phyloP scores from a whole-genome alignment of 2,113 vertebrate species.

The Coptodon rendalli region DNA sequence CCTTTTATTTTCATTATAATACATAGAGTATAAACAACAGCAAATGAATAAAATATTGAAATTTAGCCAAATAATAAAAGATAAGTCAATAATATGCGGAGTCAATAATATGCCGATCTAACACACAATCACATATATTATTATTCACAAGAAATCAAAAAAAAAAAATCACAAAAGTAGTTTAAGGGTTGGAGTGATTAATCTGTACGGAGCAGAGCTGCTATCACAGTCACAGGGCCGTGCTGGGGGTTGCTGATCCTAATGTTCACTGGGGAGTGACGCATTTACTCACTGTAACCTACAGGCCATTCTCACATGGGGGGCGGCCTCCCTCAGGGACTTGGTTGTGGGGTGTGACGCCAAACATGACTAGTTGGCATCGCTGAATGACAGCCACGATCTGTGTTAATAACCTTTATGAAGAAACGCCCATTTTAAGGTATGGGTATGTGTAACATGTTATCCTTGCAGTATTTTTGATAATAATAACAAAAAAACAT shows the following conservation, averaged over 20 bases:
- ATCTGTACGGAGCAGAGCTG: not conserved
- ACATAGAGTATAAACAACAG: constrained; percentile 25
- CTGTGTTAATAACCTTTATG: constrained; percentile 16
- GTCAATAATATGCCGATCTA: not conserved
- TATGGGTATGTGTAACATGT: not conserved
- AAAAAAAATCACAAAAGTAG: not conserved
- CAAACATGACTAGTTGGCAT: constrained; percentile 26
- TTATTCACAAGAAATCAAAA: not conserved
- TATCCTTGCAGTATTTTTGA: not conserved
- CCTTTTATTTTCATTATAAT: constrained; percentile 61
- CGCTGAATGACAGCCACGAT: constrained; percentile 14
- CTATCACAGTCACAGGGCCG: not conserved
- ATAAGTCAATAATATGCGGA: not conserved
- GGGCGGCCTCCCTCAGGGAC: constrained; percentile 29
- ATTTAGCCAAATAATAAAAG: constrained; percentile 27
- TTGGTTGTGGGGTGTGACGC: constrained; percentile 23
- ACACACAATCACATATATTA: not conserved
- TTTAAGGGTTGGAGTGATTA: not conserved
- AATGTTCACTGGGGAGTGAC: constrained; percentile 1
- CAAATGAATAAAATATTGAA: constrained; percentile 32
- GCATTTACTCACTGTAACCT: constrained; percentile 57
- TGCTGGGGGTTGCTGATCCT: not conserved
- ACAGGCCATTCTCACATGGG: constrained; percentile 59
- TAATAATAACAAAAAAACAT: not conserved
- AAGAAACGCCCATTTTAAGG: not conserved